Evolutionary conservation across 2,888 invertebrate genomes (phyloP), one percentile per base, ranked within the genome.

Genomic region (Clanis bilineata): DNA sequence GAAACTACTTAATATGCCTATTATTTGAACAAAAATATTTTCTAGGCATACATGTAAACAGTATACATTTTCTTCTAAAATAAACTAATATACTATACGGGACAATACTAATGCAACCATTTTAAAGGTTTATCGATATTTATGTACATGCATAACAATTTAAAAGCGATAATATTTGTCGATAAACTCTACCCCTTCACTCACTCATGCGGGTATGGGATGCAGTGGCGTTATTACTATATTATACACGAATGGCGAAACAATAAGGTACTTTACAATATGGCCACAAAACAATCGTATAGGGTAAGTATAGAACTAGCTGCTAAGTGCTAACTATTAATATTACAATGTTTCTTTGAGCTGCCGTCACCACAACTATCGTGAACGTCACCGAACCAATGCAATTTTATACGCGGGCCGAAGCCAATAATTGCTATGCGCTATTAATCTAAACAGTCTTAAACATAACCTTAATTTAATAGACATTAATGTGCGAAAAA

Each of bases 371-470:
- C 55, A 57, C 28, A 39, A 58, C 25, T 58, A 39, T 21, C 47
- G 47, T 58, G 21, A 58, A 58, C 25, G 3, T 47, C 47, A 39
- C 36, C 18, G 18, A 18, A 23, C 15, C 6, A 5, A 18, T 36
- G 36, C 44, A 57, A 23, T 10, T n/a, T 18, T 38, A 41, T 12
- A 18, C 23, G 39, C 39, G 38, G 41, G 3, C 41, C 47, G 62
- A 64, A 65, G 66, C 64, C 67, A 68, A 62, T 66, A 76, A 72
- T 80, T 84, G 83, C 85, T 85, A 85, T 85, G 83, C 75, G 76
- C 68, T 64, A 72, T 66, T 77, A 80, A 80, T 68, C 82, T 82
- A 85, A 79, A 85, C 87, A 86, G 87, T 85, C 86, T 87, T 86
- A 85, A 74, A 69, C 61, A 72, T 77, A 79, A 71, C 66, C 71